Evolutionary conservation across 1,140 invertebrate genomes (phyloP), one percentile per base, ranked within the genome.

Genomic region (Stenopsyche tienmushanensis): DNA sequence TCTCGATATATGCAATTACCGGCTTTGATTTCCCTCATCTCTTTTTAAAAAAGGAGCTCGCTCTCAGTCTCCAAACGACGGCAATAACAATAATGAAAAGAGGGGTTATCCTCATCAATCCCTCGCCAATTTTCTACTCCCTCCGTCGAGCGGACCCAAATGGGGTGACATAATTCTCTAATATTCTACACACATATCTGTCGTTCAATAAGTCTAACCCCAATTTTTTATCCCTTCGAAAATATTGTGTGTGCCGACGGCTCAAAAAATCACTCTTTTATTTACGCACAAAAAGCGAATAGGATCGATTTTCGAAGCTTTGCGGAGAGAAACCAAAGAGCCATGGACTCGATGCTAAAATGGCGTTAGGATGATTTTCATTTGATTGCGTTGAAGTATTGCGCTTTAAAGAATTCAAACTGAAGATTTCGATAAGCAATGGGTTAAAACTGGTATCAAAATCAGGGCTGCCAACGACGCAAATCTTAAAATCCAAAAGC

Each of bases 111-210:
- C 42, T 47, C 13, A 47, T 47, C 42, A 18, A 47, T 47, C 55
- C 55, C 44, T 47, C 44, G 7, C 5, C 44, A 47, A 47, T 47
- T 47, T 47, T 47, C 8, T 20, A 47, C 44, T 47, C 44, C 44
- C 44, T 20, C 5, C 29, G 5, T 13, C 13, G 29, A 34, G 5
- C 29, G 29, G 29, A 7, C 42, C 15, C 21, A 47, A 60, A 60
- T 60, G 24, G 57, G 57, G 57, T 47, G 57, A 60, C 57, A 60
- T 60, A 60, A 60, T 60, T 60, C 57, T 47, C 45, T 60, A 60
- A 60, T 60, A 60, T 60, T 60, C 57, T 39, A 60, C 26, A 47
- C 42, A 60, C 26, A 60, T 47, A 60, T 60, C 57, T 42, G 57
- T 60, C 57, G n/a, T n/a, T n/a, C n/a, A n/a, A n/a, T n/a, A n/a